Conservation (phyloP, 2,888 invertebrate genomes). For the Troides helena region DNA sequence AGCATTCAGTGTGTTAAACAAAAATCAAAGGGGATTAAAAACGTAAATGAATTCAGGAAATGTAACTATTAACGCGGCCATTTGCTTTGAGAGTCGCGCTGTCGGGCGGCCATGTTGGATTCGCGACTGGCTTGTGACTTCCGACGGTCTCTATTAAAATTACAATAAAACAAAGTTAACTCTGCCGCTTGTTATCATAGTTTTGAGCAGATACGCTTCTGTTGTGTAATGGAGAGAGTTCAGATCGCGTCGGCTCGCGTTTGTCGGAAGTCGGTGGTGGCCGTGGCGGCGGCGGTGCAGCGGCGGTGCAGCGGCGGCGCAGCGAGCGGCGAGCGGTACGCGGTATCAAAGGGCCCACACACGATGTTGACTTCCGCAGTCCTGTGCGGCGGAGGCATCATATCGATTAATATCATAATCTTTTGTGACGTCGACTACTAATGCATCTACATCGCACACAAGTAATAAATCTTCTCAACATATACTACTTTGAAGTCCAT, state of each 20-base stretch:
- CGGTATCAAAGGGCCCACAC: constrained; percentile 59
- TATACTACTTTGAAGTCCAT: too few relatives aligned
- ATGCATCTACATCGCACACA: too few relatives aligned
- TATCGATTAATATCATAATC: constrained; percentile 28
- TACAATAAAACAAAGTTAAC: constrained; percentile 37
- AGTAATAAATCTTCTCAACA: too few relatives aligned
- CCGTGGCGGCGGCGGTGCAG: not conserved
- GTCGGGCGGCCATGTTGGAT: constrained; percentile 45
- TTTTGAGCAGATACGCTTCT: not conserved
- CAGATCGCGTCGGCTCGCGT: not conserved
- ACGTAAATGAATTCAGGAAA: constrained; percentile 42
- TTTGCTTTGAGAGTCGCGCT: constrained; percentile 42
- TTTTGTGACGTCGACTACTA: constrained; percentile 5
- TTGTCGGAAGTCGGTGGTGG: not conserved
- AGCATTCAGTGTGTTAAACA: constrained; percentile 27
- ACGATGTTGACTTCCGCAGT: constrained; percentile 55
- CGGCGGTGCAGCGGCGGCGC: not conserved
- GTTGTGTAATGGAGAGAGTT: not conserved
- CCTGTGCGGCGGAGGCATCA: constrained; percentile 39
- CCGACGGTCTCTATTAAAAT: constrained; percentile 45
- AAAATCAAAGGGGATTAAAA: constrained; percentile 44
- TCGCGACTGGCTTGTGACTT: constrained; percentile 41
- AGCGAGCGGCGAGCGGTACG: not conserved
- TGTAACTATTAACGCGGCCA: constrained; percentile 41
- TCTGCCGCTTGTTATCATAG: constrained; percentile 12